phyloP scores from a whole-genome alignment of 1,140 invertebrate genomes.

The Dufourea novaeangliae region DNA sequence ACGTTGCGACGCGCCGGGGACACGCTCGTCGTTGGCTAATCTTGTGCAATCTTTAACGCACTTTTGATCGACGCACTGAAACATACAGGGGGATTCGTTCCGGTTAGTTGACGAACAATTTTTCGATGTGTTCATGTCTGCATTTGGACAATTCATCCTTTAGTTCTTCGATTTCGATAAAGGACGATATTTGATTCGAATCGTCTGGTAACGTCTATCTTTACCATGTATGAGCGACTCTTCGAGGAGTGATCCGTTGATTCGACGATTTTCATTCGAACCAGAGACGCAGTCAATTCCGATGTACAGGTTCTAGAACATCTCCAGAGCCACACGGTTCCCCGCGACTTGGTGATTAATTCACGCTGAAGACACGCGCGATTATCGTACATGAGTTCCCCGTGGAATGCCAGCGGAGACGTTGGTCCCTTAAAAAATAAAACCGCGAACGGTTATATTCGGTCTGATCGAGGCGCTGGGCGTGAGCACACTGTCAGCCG shows the following conservation, averaged over 20 bases:
- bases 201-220: not conserved
- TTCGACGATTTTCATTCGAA: slow-evolving; percentile 17
- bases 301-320: not conserved
- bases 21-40: slow-evolving; percentile 2
- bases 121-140: too few species aligned
- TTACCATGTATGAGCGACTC: not conserved
- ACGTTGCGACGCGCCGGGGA: not conserved
- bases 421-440: slow-evolving; percentile 27
- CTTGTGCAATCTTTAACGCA: slow-evolving; percentile 4
- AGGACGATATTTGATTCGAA: not conserved
- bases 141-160: too few species aligned
- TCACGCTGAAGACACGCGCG: slow-evolving; percentile 15
- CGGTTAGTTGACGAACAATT: too few species aligned
- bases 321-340: not conserved
- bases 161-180: too few species aligned
- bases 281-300: not conserved
- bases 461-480: slow-evolving; percentile 62
- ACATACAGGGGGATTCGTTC: not conserved
- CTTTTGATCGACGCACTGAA: slow-evolving; percentile 12
- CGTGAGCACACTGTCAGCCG: slow-evolving; percentile 70
- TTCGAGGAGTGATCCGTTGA: not conserved
- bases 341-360: slow-evolving; percentile 39
- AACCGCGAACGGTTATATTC: slow-evolving; percentile 50
- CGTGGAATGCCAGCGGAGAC: slow-evolving; percentile 17
- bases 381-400: slow-evolving; percentile 12